These are phyloP conservation scores for Isurus oxyrinchus DNA, from an alignment of 2,113 vertebrate genomes.

Conservation along the genomic window DNA sequence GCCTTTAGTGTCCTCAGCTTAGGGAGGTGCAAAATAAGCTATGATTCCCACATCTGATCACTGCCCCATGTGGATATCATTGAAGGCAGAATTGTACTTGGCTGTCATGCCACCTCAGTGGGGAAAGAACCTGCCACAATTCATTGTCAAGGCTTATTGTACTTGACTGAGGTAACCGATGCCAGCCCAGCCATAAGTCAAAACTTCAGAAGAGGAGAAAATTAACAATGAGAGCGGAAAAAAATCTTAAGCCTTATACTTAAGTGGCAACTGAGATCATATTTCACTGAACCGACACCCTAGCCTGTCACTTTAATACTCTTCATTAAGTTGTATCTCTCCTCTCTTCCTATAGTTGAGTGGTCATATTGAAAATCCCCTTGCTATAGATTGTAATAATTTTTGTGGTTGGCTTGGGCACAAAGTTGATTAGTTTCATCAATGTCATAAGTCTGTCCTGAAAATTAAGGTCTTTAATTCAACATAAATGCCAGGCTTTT, in stretches of 20 bases:
- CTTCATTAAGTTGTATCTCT: not conserved
- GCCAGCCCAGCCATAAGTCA: not conserved
- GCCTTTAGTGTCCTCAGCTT: not conserved
- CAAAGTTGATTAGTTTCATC: not conserved
- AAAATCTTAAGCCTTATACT: not conserved
- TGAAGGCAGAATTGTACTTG: not conserved
- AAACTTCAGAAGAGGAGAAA: not conserved
- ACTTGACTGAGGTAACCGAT: not conserved
- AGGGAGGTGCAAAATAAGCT: not conserved
- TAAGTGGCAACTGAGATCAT: not conserved
- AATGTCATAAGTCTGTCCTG: not conserved
- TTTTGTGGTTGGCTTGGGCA: not conserved
- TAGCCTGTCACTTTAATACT: not conserved
- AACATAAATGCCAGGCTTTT: not conserved
- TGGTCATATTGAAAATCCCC: not conserved
- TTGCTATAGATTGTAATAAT: not conserved
- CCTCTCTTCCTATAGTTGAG: not conserved
- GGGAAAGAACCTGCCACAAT: not conserved
- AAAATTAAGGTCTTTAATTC: not conserved
- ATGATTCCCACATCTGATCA: not conserved
- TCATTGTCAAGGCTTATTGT: not conserved
- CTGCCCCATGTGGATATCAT: not conserved
- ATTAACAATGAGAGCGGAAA: not conserved
- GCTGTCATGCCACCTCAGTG: not conserved
- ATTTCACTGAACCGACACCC: not conserved